Evolutionary conservation across 2,113 vertebrate species (phyloP), one percentile per base, ranked within the genome.

Genomic region (Actenoides lindsayi): DNA sequence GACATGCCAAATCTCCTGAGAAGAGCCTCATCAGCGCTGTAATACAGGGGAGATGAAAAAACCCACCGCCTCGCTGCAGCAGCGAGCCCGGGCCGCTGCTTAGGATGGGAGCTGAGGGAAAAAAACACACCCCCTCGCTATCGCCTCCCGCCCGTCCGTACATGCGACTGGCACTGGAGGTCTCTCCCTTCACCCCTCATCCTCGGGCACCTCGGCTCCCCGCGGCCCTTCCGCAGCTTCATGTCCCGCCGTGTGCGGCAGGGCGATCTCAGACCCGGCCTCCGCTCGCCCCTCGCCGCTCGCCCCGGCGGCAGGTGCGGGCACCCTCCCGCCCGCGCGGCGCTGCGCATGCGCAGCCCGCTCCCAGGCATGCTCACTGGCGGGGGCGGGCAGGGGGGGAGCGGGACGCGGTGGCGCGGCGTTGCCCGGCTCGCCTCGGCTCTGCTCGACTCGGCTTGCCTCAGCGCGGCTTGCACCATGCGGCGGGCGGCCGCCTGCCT

Each of bases 341-440:
- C 62, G 63, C 16, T 85, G 92, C 95, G 87, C 95, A 89, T 80
- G 97, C 96, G 90, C 75, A 83, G 62, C 81, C 60, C 41, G 41
- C 67, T 91, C 87, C 68, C 71, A 94, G 92, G 96, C 91, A 96
- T 96, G 96, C 93, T 95, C 92, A 95, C 78, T 96, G 73, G 11
- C 74, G 76, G 81, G 92, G 83, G 91, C 83, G 48, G 56, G 70
- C 65, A 69, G 73, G 79, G 65, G 42, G 42, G 65, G 21, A 83
- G 90, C 48, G 70, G 84, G 77, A 69, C 71, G 92, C 64, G 75
- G 83, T 42, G 44, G 46, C 15, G 75, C 69, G 78, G 87, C 7
- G 79, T 33, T 70, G 91, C 79, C n/a, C 63, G 81, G 41, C 70
- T 92, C 76, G 37, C 21, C 35, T 82, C 57, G 8, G 3, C 60